These are phyloP conservation scores for Esox niger DNA, from an alignment of 2,113 vertebrate genomes.

Conservation along the genomic window DNA sequence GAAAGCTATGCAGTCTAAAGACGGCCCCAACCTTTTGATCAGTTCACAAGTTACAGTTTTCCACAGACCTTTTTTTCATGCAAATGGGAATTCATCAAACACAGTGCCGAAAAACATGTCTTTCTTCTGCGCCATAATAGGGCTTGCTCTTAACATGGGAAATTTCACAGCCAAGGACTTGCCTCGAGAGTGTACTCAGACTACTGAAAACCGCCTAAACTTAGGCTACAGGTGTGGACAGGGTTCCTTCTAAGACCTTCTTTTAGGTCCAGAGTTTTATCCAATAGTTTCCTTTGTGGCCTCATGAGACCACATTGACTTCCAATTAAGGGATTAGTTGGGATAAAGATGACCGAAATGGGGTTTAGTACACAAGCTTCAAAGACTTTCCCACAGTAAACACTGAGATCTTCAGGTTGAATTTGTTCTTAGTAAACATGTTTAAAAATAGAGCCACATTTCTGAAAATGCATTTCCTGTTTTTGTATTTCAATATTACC, in stretches of 20 bases:
- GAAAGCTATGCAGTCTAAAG: slow-evolving; percentile 69
- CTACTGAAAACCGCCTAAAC: slow-evolving; percentile 58
- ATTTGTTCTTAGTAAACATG: background rate
- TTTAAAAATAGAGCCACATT: background rate
- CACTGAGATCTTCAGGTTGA: background rate
- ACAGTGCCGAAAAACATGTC: slow-evolving; percentile 68
- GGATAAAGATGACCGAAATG: slow-evolving; percentile 60
- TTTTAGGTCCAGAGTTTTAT: slow-evolving; percentile 37
- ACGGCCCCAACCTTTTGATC: slow-evolving; percentile 75
- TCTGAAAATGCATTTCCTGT: background rate
- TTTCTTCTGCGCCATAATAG: slow-evolving; percentile 69
- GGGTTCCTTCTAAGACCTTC: slow-evolving; percentile 43
- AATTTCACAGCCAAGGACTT: slow-evolving; percentile 67
- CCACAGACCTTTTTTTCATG: slow-evolving; percentile 71
- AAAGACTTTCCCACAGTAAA: slow-evolving; percentile 60
- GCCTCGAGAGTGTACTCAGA: slow-evolving; percentile 59
- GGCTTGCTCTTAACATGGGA: slow-evolving; percentile 70
- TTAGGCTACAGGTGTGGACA: slow-evolving; percentile 62
- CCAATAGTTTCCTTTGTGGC: slow-evolving; percentile 51
- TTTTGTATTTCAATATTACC: background rate
- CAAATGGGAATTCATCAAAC: slow-evolving; percentile 78
- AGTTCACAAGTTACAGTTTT: slow-evolving; percentile 82
- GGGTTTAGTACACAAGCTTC: slow-evolving; percentile 58
- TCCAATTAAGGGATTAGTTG: slow-evolving; percentile 68
- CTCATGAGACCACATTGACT: slow-evolving; percentile 61